Conservation (phyloP, 2,888 invertebrate species). For the Pachliopta kotzebuea region DNA sequence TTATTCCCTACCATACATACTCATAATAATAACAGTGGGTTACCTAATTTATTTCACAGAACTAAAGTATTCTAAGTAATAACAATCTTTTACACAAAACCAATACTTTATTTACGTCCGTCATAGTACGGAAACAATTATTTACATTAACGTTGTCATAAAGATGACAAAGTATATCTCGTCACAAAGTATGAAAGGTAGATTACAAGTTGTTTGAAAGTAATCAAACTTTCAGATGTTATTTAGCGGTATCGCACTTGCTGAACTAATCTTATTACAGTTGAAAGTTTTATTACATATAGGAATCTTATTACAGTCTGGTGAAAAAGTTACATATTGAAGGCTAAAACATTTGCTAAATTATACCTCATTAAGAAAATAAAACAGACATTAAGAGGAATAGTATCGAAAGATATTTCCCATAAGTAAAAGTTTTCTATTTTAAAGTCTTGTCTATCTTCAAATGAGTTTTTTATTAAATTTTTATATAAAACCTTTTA, state of each 20-base stretch:
- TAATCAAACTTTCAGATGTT: conserved; percentile 23
- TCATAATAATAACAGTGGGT: too few relatives aligned
- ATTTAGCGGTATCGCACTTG: conserved; percentile 19
- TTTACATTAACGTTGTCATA: neutral
- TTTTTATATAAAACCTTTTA: too few relatives aligned
- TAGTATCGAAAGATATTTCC: too few relatives aligned
- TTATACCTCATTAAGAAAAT: neutral
- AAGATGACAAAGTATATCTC: conserved; percentile 1
- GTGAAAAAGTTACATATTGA: conserved; percentile 1
- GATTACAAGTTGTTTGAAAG: conserved; percentile 24
- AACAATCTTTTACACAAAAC: neutral
- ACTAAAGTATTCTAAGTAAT: neutral
- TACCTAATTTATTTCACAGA: too few relatives aligned
- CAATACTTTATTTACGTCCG: neutral
- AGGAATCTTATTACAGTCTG: conserved; percentile 5
- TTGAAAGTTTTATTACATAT: conserved; percentile 2
- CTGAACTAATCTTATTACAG: conserved; percentile 16
- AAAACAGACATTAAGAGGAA: too few relatives aligned
- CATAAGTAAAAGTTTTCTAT: too few relatives aligned
- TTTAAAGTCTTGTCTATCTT: too few relatives aligned
- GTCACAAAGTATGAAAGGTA: neutral
- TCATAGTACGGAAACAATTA: neutral
- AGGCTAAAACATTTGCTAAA: neutral
- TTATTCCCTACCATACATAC: neutral
- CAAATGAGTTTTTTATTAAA: too few relatives aligned